These are phyloP conservation scores for Pyrrhosoma nymphula DNA, from an alignment of 2,888 invertebrate species.

Conservation along the genomic window DNA sequence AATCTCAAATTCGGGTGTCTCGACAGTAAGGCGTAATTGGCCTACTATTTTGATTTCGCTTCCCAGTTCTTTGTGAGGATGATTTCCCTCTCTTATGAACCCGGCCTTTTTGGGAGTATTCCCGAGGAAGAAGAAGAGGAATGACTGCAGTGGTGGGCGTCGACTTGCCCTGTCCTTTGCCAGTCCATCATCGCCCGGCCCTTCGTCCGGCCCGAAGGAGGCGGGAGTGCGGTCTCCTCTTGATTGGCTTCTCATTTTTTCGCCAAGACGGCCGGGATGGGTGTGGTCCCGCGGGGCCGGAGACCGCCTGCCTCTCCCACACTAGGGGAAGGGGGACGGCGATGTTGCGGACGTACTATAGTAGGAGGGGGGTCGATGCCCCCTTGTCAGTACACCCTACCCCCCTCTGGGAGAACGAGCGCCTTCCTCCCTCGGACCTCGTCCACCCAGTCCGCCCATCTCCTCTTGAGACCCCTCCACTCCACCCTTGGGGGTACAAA, in stretches of 20 bases:
- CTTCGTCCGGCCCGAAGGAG: not conserved
- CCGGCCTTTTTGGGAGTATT: not conserved
- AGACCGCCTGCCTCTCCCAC: no score
- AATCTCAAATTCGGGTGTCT: no score
- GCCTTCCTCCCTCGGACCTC: not conserved
- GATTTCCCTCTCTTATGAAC: no score
- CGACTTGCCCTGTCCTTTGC: not conserved
- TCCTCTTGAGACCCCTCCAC: not conserved
- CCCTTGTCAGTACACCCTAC: not conserved
- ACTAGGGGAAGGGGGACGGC: no score
- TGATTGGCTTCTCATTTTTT: conserved; percentile 7
- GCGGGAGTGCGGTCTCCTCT: not conserved
- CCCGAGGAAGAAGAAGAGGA: not conserved
- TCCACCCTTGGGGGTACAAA: not conserved
- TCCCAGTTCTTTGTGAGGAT: no score
- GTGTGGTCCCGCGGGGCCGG: not conserved
- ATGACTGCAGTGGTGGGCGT: not conserved
- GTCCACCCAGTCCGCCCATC: not conserved
- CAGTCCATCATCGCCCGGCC: not conserved
- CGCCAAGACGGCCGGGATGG: not conserved
- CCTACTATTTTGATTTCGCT: no score
- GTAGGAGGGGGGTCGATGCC: not conserved
- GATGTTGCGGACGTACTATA: not conserved
- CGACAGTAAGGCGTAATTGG: no score
- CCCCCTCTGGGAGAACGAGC: not conserved